Evolutionary conservation across 1,140 invertebrate genomes (phyloP), one percentile per base, ranked within the genome.

Genomic region (Hypothenemus hampei): DNA sequence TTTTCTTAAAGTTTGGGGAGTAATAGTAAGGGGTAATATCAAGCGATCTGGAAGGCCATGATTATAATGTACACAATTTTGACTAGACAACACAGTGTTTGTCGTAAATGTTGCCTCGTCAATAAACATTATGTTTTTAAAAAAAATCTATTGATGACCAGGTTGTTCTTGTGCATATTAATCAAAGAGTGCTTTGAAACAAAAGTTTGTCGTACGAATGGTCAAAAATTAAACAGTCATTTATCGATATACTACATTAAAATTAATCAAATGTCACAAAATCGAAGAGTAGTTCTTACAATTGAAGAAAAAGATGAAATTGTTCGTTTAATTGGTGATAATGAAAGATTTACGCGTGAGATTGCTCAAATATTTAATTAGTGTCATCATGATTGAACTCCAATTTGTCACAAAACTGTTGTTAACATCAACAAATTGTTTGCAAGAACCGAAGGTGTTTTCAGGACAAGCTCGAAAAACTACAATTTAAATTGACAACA

Each of bases 361-460:
- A 4, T 37, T 37, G 35, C 35, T 1, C 35, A 7, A 37, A 37
- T 37, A 37, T 37, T 37, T 37, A 7, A 2, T 37, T 16, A 7
- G 16, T 16, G 35, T 37, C 35, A 37, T 37, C 35, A 37, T 37
- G 15, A 16, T 37, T 16, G 11, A 37, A 1, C 35, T 13, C 35
- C 35, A 37, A 37, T 16, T 37, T 37, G 35, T 11, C 35, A 37
- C 6, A 37, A 37, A 37, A 37, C 35, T 16, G 35, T 37, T 37
- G 35, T 7, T 37, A 16, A 37, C 35, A 7, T 37, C 35, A 7
- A 37, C 35, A 3, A 37, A 37, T 37, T 7, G 35, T 37, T 37
- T 16, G 35, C 35, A 37, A 37, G 2, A 13, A 37, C 35, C 35
- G 35, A 16, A 37, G 35, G 11, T 8, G 6, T 13, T 37, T 37